Conservation (phyloP, 1,140 invertebrate species). For the Rhopalosiphum padi region DNA sequence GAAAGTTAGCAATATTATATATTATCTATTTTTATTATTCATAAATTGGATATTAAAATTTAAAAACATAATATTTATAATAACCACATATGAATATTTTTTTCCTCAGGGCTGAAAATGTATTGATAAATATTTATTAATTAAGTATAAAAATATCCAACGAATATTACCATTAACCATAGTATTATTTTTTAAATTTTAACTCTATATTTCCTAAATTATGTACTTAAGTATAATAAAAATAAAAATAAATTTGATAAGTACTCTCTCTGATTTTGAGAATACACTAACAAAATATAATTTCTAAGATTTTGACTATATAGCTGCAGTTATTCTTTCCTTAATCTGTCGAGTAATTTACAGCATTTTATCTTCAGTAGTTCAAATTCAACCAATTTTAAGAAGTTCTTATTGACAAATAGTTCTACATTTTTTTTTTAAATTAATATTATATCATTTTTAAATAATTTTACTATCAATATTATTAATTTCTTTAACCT, state of each 20-base stretch:
- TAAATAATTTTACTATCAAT: neutral
- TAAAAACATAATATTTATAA: neutral
- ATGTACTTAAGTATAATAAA: no score
- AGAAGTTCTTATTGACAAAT: neutral
- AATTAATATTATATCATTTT: neutral
- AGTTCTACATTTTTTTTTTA: neutral
- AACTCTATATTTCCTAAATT: no score
- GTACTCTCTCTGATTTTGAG: neutral
- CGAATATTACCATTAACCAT: neutral
- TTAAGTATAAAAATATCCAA: neutral
- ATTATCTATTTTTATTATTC: neutral
- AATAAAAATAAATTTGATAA: no score
- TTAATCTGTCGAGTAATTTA: neutral
- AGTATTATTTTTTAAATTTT: neutral
- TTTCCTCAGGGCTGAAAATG: neutral
- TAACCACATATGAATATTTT: neutral
- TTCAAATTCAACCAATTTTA: neutral
- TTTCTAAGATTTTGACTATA: neutral
- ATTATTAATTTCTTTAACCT: no score
- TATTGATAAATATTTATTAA: neutral
- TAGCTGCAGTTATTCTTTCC: neutral
- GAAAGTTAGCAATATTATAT: neutral
- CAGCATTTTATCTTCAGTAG: neutral
- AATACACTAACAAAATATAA: neutral
- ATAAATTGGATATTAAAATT: neutral